A percentile compares a stretch with the other conserved stretches of the same genome.
Conservation (phyloP, 2,113 vertebrate genomes). For the Machaerirhynchus nigripectus region DNA sequence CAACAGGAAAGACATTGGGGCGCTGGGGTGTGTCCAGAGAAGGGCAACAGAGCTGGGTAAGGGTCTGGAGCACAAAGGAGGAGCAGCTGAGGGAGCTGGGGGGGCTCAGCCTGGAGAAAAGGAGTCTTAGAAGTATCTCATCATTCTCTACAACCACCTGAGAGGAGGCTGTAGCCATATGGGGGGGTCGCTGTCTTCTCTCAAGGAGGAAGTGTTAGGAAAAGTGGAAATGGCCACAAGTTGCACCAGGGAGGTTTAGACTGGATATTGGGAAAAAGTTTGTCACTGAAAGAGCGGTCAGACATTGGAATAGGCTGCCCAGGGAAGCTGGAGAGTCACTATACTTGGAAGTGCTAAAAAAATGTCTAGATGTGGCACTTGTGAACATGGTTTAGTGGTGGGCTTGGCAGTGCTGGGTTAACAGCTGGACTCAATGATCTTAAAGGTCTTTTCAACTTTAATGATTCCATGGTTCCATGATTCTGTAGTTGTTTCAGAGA, state of each 20-base stretch:
- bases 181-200: accelerated
- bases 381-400: neutral
- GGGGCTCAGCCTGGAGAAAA: neutral
- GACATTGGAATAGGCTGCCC: neutral
- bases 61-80: neutral
- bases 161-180: neutral
- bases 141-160: neutral
- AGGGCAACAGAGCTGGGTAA: neutral
- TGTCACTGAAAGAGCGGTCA: neutral
- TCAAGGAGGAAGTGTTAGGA: neutral
- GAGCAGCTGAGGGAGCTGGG: neutral
- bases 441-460: neutral
- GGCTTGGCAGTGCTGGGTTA: neutral
- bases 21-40: neutral
- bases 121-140: neutral
- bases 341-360: neutral
- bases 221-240: neutral
- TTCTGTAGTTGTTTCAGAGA: neutral
- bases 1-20: neutral
- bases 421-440: accelerated
- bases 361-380: neutral
- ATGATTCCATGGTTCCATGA: neutral
- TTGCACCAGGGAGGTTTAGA: too few relatives aligned
- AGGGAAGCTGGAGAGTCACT: neutral
- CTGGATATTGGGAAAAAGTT: neutral